Conservation (phyloP, 2,888 invertebrate genomes). For the Orchesellides sinensis region DNA sequence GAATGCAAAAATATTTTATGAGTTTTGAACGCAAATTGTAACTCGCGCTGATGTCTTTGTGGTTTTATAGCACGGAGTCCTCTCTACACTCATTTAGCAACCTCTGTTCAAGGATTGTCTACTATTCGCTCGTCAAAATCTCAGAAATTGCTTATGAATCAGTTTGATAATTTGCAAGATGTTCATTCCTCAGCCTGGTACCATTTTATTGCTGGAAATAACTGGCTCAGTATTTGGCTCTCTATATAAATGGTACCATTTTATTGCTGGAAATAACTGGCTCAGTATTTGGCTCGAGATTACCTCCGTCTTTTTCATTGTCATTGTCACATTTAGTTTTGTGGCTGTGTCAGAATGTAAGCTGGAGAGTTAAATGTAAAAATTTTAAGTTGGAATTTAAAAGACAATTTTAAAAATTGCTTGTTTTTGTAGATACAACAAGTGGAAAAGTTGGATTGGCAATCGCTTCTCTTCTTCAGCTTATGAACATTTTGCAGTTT, state of each 20-base stretch:
- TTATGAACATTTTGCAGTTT: conserved; percentile 79
- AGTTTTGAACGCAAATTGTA: not conserved
- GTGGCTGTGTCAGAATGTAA: conserved; percentile 81
- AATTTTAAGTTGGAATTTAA: not conserved
- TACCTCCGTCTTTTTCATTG: conserved; percentile 91
- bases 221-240: conserved; percentile 96
- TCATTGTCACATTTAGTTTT: conserved; percentile 90
- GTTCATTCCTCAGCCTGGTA: conserved; percentile 77
- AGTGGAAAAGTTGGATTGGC: conserved; percentile 76
- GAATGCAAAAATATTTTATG: not conserved
- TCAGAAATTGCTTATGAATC: conserved; percentile 85
- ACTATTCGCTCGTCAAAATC: conserved; percentile 94
- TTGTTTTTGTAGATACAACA: conserved; percentile 68
- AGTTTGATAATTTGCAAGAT: conserved; percentile 86
- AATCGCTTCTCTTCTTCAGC: conserved; percentile 77
- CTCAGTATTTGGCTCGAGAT: conserved; percentile 96
- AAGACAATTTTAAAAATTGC: not conserved
- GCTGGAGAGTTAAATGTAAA: conserved; percentile 68
- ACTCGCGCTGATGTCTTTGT: not conserved
- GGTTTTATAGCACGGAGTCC: conserved; percentile 89
- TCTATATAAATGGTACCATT: conserved; percentile 86
- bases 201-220: conserved; percentile 90
- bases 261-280: conserved; percentile 92
- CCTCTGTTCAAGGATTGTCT: conserved; percentile 89
- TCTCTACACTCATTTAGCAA: conserved; percentile 95